Evolutionary conservation across 1,140 invertebrate species (phyloP), one percentile per base, ranked within the genome.

Genomic region (Chelonus insularis): DNA sequence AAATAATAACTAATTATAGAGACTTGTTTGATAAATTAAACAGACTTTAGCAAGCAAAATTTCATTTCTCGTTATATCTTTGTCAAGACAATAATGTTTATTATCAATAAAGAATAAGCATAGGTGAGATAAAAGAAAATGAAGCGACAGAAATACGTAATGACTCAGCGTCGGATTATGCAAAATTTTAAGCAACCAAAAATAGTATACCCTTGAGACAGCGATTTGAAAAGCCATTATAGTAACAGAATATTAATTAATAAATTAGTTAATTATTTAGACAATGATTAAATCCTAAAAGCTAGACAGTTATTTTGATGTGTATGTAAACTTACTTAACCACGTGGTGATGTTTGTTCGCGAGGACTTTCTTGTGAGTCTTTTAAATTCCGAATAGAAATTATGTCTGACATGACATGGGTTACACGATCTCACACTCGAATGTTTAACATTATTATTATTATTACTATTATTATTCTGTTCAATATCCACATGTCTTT

Each of bases 321-420:
- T 39, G 1, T n/a, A 39, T 4, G 29, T 66, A 3, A 67, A 78
- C 78, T 79, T 80, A 80, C 78, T 77, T 52, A 79, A 68, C 74
- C 72, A 78, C 71, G 70, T 78, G 73, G 67, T 66, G 57, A 64
- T 58, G 11, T 14, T 62, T 29, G 29, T 11, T 41, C 45, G 45
- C 18, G 50, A 25, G 5, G 9, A 8, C 2, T 18, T 11, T 23
- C 12, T 32, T 12, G 1, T 41, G 12, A n/a, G 9, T 65, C 36
- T 60, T 59, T 34, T 47, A 34, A 47, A 39, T 18, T 43, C 41
- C 14, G 12, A 51, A 58, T 54, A 16, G 14, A 20, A 61, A 57
- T 29, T 12, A 39, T 36, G 55, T 58, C 16, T 48, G 14, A 65
- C 66, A 36, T 60, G 59, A 58, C 63, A 68, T 58, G 48, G 52